A percentile compares a stretch with the other conserved stretches of the same genome.
These are phyloP conservation scores for Mormyrus iriodes DNA, from an alignment of 2,113 vertebrate species.

Conservation along the genomic window DNA sequence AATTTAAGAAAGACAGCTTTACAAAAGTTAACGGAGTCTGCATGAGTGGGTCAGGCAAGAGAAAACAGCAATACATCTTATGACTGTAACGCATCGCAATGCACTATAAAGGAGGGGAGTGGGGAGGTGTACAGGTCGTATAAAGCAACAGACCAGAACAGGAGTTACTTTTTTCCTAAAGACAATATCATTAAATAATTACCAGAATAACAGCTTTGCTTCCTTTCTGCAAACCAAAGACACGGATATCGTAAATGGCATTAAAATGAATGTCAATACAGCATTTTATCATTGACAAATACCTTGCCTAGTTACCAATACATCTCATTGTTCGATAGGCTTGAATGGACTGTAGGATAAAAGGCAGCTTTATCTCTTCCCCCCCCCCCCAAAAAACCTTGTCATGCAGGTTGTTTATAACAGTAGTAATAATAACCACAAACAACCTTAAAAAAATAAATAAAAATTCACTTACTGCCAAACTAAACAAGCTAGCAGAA, in stretches of 20 bases:
- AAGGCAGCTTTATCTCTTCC: neutral
- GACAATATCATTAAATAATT: neutral
- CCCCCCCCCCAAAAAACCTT: neutral
- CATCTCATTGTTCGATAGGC: neutral
- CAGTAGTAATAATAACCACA: neutral
- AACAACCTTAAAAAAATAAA: neutral
- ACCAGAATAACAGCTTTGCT: neutral
- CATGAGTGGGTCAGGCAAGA: conserved; percentile 88
- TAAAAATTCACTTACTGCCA: neutral
- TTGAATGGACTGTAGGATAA: neutral
- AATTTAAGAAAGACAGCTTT: conserved; percentile 83
- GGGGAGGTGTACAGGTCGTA: neutral
- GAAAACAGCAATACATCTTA: conserved; percentile 66
- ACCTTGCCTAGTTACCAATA: neutral
- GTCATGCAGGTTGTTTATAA: neutral
- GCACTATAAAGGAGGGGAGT: conserved; percentile 28
- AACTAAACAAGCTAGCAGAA: neutral
- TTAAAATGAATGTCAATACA: neutral
- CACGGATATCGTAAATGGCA: neutral
- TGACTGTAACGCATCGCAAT: conserved; percentile 49
- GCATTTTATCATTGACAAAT: neutral
- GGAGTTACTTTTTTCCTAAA: neutral
- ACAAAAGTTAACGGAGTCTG: conserved; percentile 80
- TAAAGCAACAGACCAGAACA: neutral
- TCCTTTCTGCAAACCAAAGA: neutral